A percentile compares a stretch with the other conserved stretches of the same genome.
phyloP scores from a whole-genome alignment of 2,797 vertebrate genomes.

The Enteromius viviparus region DNA sequence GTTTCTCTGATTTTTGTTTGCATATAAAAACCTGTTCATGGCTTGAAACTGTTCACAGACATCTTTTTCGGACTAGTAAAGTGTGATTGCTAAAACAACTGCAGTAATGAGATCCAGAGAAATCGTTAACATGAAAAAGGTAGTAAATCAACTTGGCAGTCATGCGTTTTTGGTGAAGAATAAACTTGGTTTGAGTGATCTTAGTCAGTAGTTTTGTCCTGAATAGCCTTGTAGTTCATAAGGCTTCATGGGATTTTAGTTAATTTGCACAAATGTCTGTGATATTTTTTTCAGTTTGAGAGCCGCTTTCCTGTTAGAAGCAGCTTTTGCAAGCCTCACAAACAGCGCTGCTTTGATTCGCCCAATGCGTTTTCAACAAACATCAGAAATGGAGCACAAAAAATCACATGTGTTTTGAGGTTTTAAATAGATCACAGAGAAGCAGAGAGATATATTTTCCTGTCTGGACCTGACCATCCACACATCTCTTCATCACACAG shows the following conservation, averaged over 20 bases:
- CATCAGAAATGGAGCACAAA: conserved; percentile 4
- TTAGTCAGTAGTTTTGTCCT: not conserved
- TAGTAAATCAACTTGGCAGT: conserved; percentile 1
- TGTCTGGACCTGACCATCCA: not conserved
- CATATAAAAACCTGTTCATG: not conserved
- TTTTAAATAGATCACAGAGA: not conserved
- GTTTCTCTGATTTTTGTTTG: not conserved
- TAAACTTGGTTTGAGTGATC: not conserved
- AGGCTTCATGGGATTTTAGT: not conserved
- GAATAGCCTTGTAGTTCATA: not conserved
- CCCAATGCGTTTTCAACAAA: not conserved
- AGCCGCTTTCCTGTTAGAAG: conserved; percentile 54
- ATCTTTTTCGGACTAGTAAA: not conserved
- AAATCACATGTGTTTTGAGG: conserved; percentile 18
- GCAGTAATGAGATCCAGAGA: not conserved
- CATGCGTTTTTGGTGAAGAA: not conserved
- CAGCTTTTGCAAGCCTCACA: conserved; percentile 5
- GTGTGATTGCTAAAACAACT: not conserved
- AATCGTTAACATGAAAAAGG: not conserved
- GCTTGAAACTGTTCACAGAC: not conserved
- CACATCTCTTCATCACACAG: not conserved
- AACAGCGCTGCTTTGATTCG: conserved; percentile 32
- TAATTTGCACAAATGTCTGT: not conserved
- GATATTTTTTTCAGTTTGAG: not conserved
- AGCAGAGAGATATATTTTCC: conserved; percentile 4